phyloP scores from a whole-genome alignment of 2,113 vertebrate species.

The Tachycineta bicolor region DNA sequence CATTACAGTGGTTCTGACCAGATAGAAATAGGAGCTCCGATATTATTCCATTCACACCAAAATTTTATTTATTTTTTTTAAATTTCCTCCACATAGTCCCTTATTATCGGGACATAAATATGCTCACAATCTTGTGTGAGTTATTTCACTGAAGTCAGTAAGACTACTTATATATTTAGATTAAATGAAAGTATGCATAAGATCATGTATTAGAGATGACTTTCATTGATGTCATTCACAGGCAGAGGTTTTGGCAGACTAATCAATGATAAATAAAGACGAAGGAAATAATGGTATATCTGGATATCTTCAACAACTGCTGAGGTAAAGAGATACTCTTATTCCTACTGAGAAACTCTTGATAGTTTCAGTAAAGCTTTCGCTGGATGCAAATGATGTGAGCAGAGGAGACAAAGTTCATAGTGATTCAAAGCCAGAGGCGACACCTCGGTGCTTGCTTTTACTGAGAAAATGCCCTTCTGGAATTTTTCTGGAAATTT shows the following conservation, averaged over 20 bases:
- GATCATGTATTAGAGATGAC: not conserved
- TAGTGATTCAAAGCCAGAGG: not conserved
- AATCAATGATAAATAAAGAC: not conserved
- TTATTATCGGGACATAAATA: not conserved
- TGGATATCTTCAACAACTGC: not conserved
- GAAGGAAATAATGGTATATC: not conserved
- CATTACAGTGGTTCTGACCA: not conserved
- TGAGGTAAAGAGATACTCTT: not conserved
- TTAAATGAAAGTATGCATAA: not conserved
- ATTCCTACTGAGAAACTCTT: not conserved
- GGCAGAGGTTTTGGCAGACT: not conserved
- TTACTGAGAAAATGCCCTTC: not conserved
- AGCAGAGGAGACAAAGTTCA: not conserved
- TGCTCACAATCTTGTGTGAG: not conserved
- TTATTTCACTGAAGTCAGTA: not conserved
- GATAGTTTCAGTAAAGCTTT: not conserved
- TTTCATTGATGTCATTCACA: not conserved
- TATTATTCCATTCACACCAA: not conserved
- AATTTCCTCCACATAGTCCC: not conserved
- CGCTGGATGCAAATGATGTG: not conserved
- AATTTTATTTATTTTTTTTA: not conserved
- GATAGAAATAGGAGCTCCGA: not conserved
- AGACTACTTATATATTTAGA: not conserved
- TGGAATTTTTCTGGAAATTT: not conserved
- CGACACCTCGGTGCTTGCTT: not conserved